Base-by-base conservation (phyloP, 2,797 vertebrate species). In the Taenioides sp. region DNA sequence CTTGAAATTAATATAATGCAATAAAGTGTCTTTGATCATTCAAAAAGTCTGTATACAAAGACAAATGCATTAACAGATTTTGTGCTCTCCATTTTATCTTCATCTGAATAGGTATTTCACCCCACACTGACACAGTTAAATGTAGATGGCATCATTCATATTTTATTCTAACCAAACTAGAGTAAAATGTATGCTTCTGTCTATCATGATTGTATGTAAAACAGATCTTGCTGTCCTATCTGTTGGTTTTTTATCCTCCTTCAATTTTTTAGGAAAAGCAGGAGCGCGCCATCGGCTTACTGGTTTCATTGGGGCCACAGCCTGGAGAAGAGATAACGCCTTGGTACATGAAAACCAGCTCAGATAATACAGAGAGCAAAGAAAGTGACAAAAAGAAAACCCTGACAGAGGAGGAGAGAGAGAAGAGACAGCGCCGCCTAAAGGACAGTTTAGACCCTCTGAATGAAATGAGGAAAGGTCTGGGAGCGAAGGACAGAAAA, bases 291-390 rank as follows among this genome's bases (percentile, higher is more conserved):
- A 92, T 97, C 52, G 96, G 96, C 28, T 88, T 96, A 73, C 92
- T 97, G 69, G 96, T 96, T 0, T 97, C 96, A 66, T 85, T 97
- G 18, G 96, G 96, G 27, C 96, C 96, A 1, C 92, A 93, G 49
- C 94, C 93, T 1, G 94, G 94, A 11, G 83, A 95, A 0, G 96
- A 96, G 76, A 91, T 93, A 10, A 94, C 91, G 0, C 96, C 96
- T 0, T 97, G 96, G 96, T 98, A 97, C 88, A 92, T 97, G 91
- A 94, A 94, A 66, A 87, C 86, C 0, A 76, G 92, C 0, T 37
- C 66, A 27, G 91, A 88, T 17, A 85, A 89, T 67, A 17, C 23
- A 43, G 75, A 83, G 57, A 70, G 5, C 7, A 78, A 37, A 60
- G 83, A 28, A 72, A 88, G 77, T 52, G 77, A 79, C 20, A 90